Evolutionary conservation across 1,140 invertebrate species (phyloP).

Genomic region (Pygmarrhopalites habei): DNA sequence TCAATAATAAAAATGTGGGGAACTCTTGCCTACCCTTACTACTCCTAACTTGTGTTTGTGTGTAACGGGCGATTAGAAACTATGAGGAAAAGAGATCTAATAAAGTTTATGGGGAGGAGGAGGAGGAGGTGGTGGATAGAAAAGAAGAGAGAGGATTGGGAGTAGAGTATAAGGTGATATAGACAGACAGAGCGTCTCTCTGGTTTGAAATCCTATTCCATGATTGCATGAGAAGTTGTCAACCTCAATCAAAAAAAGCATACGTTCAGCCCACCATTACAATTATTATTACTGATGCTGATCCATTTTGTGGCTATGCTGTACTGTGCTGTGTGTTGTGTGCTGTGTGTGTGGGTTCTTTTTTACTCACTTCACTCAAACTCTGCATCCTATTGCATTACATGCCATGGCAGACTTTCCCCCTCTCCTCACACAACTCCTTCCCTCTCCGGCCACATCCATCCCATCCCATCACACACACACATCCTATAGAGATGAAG

Average conservation of each 20-base stretch:
- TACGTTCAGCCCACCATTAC: conserved; percentile 29
- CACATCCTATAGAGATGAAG: too few species aligned
- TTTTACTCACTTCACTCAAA: not conserved
- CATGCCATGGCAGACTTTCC: not conserved
- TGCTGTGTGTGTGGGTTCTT: not conserved
- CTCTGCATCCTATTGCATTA: not conserved
- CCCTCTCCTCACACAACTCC: too few species aligned
- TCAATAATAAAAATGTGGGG: too few species aligned
- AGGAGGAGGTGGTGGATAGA: not conserved
- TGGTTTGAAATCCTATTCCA: conserved; percentile 3
- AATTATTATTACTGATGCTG: conserved; percentile 32
- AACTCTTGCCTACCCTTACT: too few species aligned
- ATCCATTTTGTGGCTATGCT: conserved; percentile 22
- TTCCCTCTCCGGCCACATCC: too few species aligned
- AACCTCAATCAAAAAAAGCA: conserved; percentile 34
- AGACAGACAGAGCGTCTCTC: not conserved
- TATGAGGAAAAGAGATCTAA: not conserved
- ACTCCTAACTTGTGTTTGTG: too few species aligned
- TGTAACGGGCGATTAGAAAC: too few species aligned
- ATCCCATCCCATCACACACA: too few species aligned
- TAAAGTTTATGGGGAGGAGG: not conserved
- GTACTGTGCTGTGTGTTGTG: not conserved
- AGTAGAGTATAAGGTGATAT: too few species aligned
- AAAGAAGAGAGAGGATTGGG: too few species aligned
- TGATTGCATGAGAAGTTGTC: conserved; percentile 38